Base-by-base conservation (phyloP, 2,113 vertebrate genomes). In the Anarrhichthys ocellatus region DNA sequence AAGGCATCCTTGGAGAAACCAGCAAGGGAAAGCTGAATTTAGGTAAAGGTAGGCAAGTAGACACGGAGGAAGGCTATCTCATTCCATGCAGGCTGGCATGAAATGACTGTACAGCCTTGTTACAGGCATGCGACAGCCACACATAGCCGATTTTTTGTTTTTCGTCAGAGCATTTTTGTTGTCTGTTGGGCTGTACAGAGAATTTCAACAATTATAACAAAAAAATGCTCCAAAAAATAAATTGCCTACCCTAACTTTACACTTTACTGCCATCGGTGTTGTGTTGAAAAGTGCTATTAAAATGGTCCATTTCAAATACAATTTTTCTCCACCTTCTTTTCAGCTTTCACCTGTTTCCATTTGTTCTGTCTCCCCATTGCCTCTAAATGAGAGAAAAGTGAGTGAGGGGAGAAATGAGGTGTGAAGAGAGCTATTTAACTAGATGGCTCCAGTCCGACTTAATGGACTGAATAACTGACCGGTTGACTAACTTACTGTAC, bases 381-480 rank as follows among this genome's bases (percentile, higher is more conserved):
- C 62, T 74, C 67, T 36, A 70, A 88, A 83, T 74, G 79, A 90
- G 82, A 65, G 62, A 38, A 73, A 71, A 46, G 66, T 36, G 34
- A 73, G 44, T 56, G 42, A 78, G 68, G 14, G 48, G 70, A 61
- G 74, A 91, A 91, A 91, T 89, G 90, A 92, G 83, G 81, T 82
- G 87, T 91, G 83, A 90, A 86, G 65, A 84, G 65, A 86, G 65
- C 63, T 77, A 73, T 93, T 90, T 89, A 90, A 85, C 78, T 58
- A 78, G 82, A 88, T 20, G 38, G 70, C 67, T 80, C 52, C 71
- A 79, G 77, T 88, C 82, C 76, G 78, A 90, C 70, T 85, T 90
- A 90, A 91, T 92, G 91, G 79, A 68, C 87, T 83, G 87, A 67
- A 80, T 83, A 85, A 88, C 80, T 83, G 82, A 87, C 87, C 77